Evolutionary conservation across 1,140 invertebrate species (phyloP).

Genomic region (Callitettix versicolor): DNA sequence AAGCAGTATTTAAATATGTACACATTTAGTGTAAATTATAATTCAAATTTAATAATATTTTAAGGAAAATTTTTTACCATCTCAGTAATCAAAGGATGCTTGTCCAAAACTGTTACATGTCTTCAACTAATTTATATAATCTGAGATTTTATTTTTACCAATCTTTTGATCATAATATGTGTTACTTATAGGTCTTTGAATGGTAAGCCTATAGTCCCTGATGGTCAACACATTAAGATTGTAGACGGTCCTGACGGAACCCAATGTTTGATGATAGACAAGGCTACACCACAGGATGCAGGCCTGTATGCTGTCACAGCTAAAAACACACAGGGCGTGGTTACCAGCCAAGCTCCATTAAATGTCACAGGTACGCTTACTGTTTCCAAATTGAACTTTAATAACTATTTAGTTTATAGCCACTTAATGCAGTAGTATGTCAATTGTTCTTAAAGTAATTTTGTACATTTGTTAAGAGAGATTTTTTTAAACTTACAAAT

Average conservation of each 20-base stretch:
- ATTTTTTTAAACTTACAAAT: background rate
- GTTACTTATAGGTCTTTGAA: slow-evolving; percentile 47
- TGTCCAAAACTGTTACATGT: no score
- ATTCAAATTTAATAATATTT: no score
- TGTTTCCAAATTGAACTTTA: background rate
- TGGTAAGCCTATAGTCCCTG: slow-evolving; percentile 61
- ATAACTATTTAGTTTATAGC: background rate
- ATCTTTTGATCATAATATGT: no score
- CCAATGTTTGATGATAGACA: slow-evolving; percentile 51
- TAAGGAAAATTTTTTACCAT: no score
- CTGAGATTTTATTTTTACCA: no score
- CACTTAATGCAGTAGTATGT: no score
- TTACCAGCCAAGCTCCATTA: slow-evolving; percentile 54
- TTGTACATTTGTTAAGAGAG: no score
- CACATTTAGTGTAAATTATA: no score
- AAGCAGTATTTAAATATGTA: no score
- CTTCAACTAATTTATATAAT: no score
- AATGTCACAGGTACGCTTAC: slow-evolving; percentile 38
- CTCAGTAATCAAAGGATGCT: no score
- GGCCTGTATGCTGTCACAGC: slow-evolving; percentile 67
- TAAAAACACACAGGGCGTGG: slow-evolving; percentile 60
- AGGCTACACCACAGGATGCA: slow-evolving; percentile 52
- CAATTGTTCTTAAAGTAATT: no score
- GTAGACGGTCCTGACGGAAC: slow-evolving; percentile 55
- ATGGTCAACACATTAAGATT: slow-evolving; percentile 54